Evolutionary conservation across 2,113 vertebrate species (phyloP).

Genomic region (Arothron firmamentum): DNA sequence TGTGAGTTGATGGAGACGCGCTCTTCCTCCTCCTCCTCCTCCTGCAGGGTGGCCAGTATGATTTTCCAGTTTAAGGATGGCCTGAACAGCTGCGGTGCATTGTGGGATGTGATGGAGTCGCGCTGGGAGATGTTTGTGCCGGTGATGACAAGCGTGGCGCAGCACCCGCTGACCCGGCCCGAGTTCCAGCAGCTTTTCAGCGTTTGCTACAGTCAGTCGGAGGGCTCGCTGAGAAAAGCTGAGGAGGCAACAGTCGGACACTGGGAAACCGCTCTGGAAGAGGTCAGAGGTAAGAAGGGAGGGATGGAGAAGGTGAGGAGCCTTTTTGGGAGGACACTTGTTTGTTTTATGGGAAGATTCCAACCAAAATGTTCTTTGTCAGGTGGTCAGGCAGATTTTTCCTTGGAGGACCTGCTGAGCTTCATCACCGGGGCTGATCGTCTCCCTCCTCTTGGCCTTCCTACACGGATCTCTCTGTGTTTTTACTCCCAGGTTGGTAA

Average conservation of each 20-base stretch:
- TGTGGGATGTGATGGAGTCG: conserved; percentile 58
- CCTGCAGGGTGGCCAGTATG: conserved; percentile 60
- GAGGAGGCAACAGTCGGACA: conserved; percentile 51
- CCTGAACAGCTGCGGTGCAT: conserved; percentile 63
- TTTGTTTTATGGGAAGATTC: background rate
- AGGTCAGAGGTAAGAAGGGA: conserved; percentile 48
- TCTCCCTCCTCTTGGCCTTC: conserved; percentile 55
- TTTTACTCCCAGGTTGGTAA: conserved; percentile 64
- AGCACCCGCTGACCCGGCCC: conserved; percentile 28
- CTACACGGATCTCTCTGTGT: conserved; percentile 38
- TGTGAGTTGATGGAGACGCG: background rate
- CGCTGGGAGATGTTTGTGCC: conserved; percentile 59
- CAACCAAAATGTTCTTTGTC: background rate
- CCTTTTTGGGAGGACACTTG: background rate
- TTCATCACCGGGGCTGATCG: conserved; percentile 61
- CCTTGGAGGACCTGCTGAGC: conserved; percentile 62
- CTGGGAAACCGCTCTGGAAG: conserved; percentile 58
- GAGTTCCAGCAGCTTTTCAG: conserved; percentile 57
- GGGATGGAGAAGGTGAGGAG: background rate
- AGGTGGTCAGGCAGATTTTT: conserved; percentile 49
- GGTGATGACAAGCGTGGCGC: conserved; percentile 46
- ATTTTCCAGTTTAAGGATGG: conserved; percentile 67
- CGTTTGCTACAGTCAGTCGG: conserved; percentile 44
- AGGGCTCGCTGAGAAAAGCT: conserved; percentile 27
- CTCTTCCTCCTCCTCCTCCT: conserved; percentile 1